Evolutionary conservation across 2,888 invertebrate genomes (phyloP).

Genomic region (Sympetrum striolatum): DNA sequence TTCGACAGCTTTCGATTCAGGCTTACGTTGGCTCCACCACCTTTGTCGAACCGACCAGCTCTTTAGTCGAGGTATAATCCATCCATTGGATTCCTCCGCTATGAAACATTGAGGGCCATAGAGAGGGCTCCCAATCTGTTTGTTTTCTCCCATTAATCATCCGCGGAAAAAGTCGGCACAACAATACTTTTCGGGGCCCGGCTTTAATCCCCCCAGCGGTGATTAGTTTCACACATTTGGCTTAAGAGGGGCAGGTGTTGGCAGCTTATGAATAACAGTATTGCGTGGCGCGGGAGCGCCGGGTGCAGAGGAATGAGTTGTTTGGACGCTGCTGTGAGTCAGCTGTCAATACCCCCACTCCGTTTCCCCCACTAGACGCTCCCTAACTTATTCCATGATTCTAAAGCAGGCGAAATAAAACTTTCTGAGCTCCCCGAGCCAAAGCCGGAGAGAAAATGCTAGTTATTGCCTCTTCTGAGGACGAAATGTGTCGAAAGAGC

Average conservation of each 20-base stretch:
- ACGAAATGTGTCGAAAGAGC: too few relatives aligned
- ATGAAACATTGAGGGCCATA: background rate
- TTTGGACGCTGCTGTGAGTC: background rate
- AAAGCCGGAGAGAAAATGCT: background rate
- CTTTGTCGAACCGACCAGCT: too few relatives aligned
- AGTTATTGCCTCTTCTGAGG: background rate
- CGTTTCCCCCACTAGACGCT: background rate
- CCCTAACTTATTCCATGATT: background rate
- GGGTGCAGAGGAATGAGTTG: background rate
- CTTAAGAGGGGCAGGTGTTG: background rate
- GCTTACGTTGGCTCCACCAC: too few relatives aligned
- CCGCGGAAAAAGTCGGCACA: background rate
- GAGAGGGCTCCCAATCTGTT: background rate
- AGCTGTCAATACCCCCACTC: constrained; percentile 23
- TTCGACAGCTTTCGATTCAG: too few relatives aligned
- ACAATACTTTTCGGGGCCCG: background rate
- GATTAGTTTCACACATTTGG: background rate
- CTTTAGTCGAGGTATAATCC: too few relatives aligned
- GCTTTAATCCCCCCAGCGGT: background rate
- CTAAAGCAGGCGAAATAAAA: background rate
- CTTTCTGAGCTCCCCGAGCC: background rate
- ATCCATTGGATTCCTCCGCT: too few relatives aligned
- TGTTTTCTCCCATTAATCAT: background rate
- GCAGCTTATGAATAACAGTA: background rate
- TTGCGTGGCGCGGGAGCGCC: background rate